Conservation (phyloP, 2,797 vertebrate genomes). For the Channa striata region DNA sequence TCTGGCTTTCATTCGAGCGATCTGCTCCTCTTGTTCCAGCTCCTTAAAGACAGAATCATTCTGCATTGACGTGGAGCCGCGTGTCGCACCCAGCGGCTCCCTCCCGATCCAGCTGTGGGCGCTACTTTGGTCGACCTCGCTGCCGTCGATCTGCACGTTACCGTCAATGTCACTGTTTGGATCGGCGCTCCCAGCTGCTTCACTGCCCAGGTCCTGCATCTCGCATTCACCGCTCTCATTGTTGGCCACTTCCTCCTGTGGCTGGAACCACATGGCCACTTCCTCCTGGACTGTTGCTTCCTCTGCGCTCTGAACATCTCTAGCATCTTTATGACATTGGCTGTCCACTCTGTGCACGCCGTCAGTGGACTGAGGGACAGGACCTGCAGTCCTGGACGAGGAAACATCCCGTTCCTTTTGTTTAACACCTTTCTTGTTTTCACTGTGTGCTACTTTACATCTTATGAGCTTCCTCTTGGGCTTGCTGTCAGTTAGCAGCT, state of each 20-base stretch:
- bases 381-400: not conserved
- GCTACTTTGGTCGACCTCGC: not conserved
- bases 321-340: not conserved
- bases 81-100: not conserved
- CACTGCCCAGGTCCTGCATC: not conserved
- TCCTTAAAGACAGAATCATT: slow-evolving; percentile 42
- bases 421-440: not conserved
- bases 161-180: not conserved
- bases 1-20: slow-evolving; percentile 43
- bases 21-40: slow-evolving; percentile 54
- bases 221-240: not conserved
- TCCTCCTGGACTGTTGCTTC: not conserved
- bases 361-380: not conserved
- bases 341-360: not conserved
- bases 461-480: not conserved
- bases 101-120: slow-evolving; percentile 2
- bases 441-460: not conserved
- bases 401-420: not conserved
- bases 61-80: not conserved
- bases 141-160: not conserved
- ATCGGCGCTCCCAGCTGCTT: not conserved
- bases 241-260: not conserved
- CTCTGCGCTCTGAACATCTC: slow-evolving; percentile 3
- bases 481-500: not conserved
- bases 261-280: not conserved